A percentile compares a stretch with the other conserved stretches of the same genome.
Conservation (phyloP, 2,888 invertebrate species). For the Himalopsyche anomala region DNA sequence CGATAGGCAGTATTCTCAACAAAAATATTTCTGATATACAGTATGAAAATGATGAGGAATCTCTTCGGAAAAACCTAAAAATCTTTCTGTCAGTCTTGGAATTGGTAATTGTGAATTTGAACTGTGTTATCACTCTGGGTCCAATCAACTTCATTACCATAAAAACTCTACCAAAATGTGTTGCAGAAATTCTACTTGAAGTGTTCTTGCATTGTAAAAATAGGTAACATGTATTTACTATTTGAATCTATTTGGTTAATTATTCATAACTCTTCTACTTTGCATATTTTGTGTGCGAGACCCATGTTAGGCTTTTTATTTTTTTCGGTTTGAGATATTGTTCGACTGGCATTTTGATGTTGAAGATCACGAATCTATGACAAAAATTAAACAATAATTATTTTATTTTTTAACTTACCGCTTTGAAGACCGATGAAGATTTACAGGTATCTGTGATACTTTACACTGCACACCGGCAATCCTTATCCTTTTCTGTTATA, state of each 20-base stretch:
- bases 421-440: no score
- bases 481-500: no score
- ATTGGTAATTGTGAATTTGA: slow-evolving; percentile 37
- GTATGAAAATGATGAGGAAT: slow-evolving; percentile 10
- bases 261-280: no score
- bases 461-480: no score
- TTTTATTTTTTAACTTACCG: no score
- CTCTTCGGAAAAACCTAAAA: slow-evolving; percentile 34
- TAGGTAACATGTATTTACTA: slow-evolving; percentile 69
- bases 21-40: slow-evolving; percentile 43
- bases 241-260: background rate
- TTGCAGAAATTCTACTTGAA: slow-evolving; percentile 50
- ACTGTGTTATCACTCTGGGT: slow-evolving; percentile 34
- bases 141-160: slow-evolving; percentile 8
- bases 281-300: no score
- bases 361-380: background rate
- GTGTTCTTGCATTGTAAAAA: slow-evolving; percentile 76
- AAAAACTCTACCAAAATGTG: slow-evolving; percentile 37
- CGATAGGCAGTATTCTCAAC: slow-evolving; percentile 47
- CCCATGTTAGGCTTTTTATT: no score
- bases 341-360: background rate
- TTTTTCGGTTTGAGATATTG: background rate
- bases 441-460: no score
- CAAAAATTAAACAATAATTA: background rate
- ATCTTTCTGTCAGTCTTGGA: slow-evolving; percentile 47